These are phyloP conservation scores for Lasiommata megera DNA, from an alignment of 2,888 invertebrate genomes.

Conservation along the genomic window DNA sequence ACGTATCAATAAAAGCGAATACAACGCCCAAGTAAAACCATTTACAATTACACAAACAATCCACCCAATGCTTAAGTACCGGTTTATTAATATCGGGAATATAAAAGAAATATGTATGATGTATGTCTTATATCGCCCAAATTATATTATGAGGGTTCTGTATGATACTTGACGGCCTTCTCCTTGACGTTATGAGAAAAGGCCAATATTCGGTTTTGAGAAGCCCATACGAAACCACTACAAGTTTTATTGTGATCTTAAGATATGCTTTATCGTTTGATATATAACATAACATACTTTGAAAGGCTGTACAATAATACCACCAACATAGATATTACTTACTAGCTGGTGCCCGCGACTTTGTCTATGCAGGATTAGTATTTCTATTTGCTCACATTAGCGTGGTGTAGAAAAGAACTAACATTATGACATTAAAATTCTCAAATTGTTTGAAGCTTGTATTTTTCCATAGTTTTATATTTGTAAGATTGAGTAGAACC, in stretches of 20 bases:
- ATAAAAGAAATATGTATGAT: background rate
- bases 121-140: background rate
- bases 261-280: background rate
- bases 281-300: too few relatives aligned
- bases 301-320: too few relatives aligned
- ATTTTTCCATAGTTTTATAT: too few relatives aligned
- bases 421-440: too few relatives aligned
- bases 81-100: background rate
- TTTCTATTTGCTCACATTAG: too few relatives aligned
- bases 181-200: background rate
- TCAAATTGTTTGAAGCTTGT: too few relatives aligned
- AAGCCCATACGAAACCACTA: background rate
- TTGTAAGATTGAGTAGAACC: too few relatives aligned
- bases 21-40: background rate
- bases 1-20: background rate
- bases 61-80: background rate
- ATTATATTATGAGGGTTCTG: background rate
- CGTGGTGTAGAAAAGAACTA: too few relatives aligned
- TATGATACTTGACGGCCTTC: background rate
- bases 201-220: constrained; percentile 1
- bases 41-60: background rate
- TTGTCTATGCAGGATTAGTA: too few relatives aligned
- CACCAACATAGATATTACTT: too few relatives aligned
- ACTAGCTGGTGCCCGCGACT: too few relatives aligned
- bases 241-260: background rate